Conservation (phyloP, 1,140 invertebrate species). For the Nymphalis io region DNA sequence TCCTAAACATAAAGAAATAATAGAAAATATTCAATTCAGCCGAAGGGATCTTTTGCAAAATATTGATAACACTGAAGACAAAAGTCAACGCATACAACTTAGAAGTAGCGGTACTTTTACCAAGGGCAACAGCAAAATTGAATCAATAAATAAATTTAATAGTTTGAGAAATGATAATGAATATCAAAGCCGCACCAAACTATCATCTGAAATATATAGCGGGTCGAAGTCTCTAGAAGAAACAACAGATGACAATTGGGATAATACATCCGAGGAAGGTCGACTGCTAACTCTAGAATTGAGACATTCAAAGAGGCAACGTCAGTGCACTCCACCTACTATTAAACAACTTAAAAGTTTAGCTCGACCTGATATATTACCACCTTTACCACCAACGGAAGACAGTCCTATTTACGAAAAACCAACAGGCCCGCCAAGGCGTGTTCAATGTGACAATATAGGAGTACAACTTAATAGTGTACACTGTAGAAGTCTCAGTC, state of each 20-base stretch:
- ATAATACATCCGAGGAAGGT: constrained; percentile 79
- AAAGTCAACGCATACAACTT: constrained; percentile 79
- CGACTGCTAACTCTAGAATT: constrained; percentile 83
- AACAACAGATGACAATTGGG: constrained; percentile 50
- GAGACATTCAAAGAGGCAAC: constrained; percentile 85
- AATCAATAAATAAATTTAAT: constrained; percentile 81
- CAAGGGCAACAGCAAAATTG: constrained; percentile 68
- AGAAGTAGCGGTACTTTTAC: constrained; percentile 83
- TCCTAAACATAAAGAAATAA: constrained; percentile 80
- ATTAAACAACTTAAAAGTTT: constrained; percentile 71
- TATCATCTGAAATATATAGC: constrained; percentile 51
- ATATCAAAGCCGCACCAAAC: constrained; percentile 74
- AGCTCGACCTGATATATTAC: constrained; percentile 84
- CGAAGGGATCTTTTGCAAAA: constrained; percentile 72
- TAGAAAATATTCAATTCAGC: constrained; percentile 65
- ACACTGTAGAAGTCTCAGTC: constrained; percentile 82
- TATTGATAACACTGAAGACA: constrained; percentile 82
- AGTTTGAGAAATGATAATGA: constrained; percentile 88
- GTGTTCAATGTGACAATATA: constrained; percentile 67
- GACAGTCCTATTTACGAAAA: constrained; percentile 82
- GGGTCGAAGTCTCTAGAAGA: constrained; percentile 51
- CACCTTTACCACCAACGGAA: constrained; percentile 82
- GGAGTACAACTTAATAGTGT: constrained; percentile 82
- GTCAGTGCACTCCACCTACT: constrained; percentile 79
- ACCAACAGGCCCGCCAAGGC: constrained; percentile 81